Conservation (phyloP, 2,888 invertebrate species). For the Helleia helle region DNA sequence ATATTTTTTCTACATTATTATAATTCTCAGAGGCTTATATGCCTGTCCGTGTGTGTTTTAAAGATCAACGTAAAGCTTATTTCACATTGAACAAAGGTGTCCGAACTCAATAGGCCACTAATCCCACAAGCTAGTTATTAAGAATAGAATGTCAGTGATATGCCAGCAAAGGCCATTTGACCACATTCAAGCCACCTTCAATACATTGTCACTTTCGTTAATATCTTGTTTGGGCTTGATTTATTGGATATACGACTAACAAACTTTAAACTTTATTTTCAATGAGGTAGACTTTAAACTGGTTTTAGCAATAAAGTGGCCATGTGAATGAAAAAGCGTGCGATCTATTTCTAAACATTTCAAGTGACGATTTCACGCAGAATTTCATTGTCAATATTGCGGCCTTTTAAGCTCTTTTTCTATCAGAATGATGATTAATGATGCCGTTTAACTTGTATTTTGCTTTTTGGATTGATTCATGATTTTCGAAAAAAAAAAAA, state of each 20-base stretch:
- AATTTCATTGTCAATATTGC: constrained; percentile 43
- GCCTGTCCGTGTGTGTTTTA: no score
- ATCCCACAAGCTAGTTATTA: no score
- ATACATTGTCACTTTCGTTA: constrained; percentile 49
- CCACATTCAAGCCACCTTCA: constrained; percentile 44
- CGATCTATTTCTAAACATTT: constrained; percentile 40
- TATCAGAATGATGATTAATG: constrained; percentile 49
- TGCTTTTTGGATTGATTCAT: constrained; percentile 4
- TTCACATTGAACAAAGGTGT: no score
- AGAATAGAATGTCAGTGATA: no score
- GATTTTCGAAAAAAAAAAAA: not conserved
- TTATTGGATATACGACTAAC: constrained; percentile 35
- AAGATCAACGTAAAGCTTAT: constrained; percentile 2
- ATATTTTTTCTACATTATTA: no score
- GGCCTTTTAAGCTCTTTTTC: constrained; percentile 66
- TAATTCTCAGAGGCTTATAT: no score
- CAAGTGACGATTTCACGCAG: constrained; percentile 47
- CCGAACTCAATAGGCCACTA: constrained; percentile 34
- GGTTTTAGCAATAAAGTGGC: constrained; percentile 12
- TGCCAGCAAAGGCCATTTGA: constrained; percentile 37
- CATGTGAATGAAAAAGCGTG: constrained; percentile 36
- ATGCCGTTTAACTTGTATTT: constrained; percentile 12
- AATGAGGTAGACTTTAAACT: not conserved
- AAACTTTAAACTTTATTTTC: not conserved
- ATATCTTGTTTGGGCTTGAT: constrained; percentile 64